phyloP scores from a whole-genome alignment of 2,797 vertebrate species.

The Phaenicophaeus curvirostris region DNA sequence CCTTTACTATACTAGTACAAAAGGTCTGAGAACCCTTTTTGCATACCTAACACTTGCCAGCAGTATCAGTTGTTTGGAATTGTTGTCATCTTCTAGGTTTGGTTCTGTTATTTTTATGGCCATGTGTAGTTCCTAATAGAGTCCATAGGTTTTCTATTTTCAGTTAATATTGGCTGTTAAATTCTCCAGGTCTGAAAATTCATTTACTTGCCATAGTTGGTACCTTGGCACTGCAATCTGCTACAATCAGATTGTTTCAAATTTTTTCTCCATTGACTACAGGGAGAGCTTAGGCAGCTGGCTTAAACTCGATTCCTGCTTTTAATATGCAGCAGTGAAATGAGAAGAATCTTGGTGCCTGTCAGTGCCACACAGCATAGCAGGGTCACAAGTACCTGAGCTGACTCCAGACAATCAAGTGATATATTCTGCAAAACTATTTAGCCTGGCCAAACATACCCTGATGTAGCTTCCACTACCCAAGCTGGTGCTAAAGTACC shows the following conservation, averaged over 20 bases:
- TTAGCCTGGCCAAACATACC: not conserved
- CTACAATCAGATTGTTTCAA: not conserved
- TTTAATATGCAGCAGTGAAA: not conserved
- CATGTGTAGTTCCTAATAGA: not conserved
- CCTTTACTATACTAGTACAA: not conserved
- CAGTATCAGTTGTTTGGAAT: not conserved
- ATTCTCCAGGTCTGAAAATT: not conserved
- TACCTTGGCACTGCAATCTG: not conserved
- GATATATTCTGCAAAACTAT: not conserved
- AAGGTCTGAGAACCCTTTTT: not conserved
- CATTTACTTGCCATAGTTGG: not conserved
- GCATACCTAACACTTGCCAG: not conserved
- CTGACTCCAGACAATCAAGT: not conserved
- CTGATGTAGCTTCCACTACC: not conserved
- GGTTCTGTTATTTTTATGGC: not conserved
- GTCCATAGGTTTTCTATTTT: not conserved
- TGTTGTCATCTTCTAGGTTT: not conserved
- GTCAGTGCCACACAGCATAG: not conserved
- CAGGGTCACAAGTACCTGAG: not conserved
- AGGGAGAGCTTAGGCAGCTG: not conserved
- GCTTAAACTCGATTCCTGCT: not conserved
- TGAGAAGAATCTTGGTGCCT: not conserved
- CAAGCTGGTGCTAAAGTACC: not conserved
- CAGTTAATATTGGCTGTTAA: not conserved
- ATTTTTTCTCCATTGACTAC: not conserved